These are phyloP conservation scores for Pantala flavescens DNA, from an alignment of 1,140 invertebrate species.

Conservation along the genomic window DNA sequence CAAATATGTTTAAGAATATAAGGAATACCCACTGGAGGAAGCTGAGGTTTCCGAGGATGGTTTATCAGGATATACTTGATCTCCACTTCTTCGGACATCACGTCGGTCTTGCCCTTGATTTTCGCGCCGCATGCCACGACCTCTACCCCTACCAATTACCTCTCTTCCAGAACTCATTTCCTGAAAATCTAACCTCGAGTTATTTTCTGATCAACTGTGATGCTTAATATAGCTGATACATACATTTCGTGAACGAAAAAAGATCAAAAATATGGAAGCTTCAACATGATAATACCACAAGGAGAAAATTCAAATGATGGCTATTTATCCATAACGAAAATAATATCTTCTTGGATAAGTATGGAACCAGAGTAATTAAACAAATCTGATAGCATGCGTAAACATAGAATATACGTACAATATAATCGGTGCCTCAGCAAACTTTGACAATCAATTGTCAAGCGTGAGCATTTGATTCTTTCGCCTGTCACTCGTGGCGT, in stretches of 20 bases:
- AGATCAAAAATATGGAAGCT: neutral
- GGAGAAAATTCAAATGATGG: neutral
- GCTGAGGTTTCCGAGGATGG: neutral
- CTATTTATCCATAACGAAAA: neutral
- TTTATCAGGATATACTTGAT: neutral
- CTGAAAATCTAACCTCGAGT: neutral
- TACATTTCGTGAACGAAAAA: neutral
- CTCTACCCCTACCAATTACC: neutral
- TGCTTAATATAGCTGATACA: neutral
- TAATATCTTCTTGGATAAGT: neutral
- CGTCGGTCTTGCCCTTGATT: neutral
- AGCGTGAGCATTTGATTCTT: neutral
- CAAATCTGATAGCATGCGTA: neutral
- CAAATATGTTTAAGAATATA: no score
- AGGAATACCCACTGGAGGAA: neutral
- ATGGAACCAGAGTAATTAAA: neutral
- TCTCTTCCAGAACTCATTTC: neutral
- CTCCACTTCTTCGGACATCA: neutral
- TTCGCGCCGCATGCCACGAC: neutral
- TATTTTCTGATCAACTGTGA: neutral
- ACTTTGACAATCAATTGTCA: neutral
- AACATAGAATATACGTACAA: neutral
- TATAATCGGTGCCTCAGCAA: neutral
- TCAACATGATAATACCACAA: neutral
- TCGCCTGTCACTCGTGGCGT: neutral